These are phyloP conservation scores for Atherinosoma microstoma DNA, from an alignment of 2,797 vertebrate genomes.

Conservation along the genomic window DNA sequence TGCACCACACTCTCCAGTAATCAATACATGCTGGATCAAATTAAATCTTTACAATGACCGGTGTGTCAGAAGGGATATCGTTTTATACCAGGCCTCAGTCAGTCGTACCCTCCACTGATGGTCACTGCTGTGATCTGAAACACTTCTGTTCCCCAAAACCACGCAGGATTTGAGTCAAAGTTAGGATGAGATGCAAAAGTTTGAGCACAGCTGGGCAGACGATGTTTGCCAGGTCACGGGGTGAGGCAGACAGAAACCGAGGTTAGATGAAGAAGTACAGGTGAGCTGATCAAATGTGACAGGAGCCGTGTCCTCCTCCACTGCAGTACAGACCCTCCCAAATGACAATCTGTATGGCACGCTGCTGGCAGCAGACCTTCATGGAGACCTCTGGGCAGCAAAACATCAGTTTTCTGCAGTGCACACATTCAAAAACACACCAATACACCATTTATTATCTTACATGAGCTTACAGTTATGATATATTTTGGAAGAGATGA, in stretches of 20 bases:
- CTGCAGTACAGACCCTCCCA: constrained; percentile 74
- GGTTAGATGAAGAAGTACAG: constrained; percentile 78
- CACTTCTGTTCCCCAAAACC: constrained; percentile 6
- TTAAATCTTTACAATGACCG: constrained; percentile 40
- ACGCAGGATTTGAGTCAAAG: constrained; percentile 35
- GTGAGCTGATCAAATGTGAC: constrained; percentile 81
- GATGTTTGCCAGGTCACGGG: constrained; percentile 44
- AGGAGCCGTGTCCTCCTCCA: constrained; percentile 75
- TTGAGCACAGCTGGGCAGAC: constrained; percentile 31
- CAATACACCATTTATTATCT: background rate
- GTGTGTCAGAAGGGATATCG: constrained; percentile 1
- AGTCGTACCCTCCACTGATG: constrained; percentile 14
- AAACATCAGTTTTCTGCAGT: background rate
- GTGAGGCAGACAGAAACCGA: constrained; percentile 39
- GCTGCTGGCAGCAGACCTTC: constrained; percentile 62
- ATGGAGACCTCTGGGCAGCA: constrained; percentile 37
- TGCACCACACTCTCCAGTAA: constrained; percentile 11
- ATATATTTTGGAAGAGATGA: background rate
- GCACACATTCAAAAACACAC: constrained; percentile 2
- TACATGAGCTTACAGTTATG: background rate
- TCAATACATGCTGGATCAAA: constrained; percentile 53
- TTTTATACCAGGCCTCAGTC: constrained; percentile 7
- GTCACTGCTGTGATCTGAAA: constrained; percentile 20
- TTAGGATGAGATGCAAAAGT: constrained; percentile 11
- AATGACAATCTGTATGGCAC: constrained; percentile 86